Evolutionary conservation across 1,140 invertebrate species (phyloP).

Genomic region (Drosophila nigrodunni): DNA sequence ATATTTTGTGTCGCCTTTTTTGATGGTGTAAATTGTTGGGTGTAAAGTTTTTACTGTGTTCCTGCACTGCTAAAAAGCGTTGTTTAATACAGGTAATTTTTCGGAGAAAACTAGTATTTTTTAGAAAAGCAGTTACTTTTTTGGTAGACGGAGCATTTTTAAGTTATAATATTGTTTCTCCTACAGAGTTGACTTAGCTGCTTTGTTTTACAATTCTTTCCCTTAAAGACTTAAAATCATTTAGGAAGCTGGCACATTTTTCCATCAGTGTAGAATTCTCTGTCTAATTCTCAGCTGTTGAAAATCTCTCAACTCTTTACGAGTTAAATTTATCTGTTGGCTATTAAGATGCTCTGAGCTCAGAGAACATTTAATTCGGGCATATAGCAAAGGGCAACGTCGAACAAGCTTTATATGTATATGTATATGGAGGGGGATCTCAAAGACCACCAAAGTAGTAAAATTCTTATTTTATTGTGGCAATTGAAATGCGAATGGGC

Average conservation of each 20-base stretch:
- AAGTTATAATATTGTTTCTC: too few species aligned
- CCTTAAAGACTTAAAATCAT: too few species aligned
- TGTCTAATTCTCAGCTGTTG: constrained; percentile 17
- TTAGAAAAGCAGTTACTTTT: too few species aligned
- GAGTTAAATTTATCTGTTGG: constrained; percentile 45
- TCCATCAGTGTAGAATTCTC: too few species aligned
- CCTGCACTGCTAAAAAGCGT: background rate
- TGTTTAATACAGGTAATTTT: too few species aligned
- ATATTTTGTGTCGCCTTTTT: constrained; percentile 31
- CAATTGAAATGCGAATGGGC: constrained; percentile 81
- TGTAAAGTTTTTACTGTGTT: constrained; percentile 2
- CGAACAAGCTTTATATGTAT: constrained; percentile 46
- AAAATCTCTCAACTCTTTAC: constrained; percentile 47
- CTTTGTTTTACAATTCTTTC: too few species aligned
- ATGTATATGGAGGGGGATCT: background rate
- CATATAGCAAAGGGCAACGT: constrained; percentile 51
- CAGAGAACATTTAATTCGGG: constrained; percentile 62
- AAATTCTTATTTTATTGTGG: constrained; percentile 76
- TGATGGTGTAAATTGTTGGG: constrained; percentile 38
- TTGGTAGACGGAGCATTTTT: too few species aligned
- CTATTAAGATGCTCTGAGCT: constrained; percentile 27
- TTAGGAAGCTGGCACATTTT: too few species aligned
- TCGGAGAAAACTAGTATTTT: too few species aligned
- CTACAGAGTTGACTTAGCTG: too few species aligned
- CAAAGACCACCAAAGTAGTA: constrained; percentile 67